Evolutionary conservation across 2,888 invertebrate genomes (phyloP).

Genomic region (Ornithoptera priamus): DNA sequence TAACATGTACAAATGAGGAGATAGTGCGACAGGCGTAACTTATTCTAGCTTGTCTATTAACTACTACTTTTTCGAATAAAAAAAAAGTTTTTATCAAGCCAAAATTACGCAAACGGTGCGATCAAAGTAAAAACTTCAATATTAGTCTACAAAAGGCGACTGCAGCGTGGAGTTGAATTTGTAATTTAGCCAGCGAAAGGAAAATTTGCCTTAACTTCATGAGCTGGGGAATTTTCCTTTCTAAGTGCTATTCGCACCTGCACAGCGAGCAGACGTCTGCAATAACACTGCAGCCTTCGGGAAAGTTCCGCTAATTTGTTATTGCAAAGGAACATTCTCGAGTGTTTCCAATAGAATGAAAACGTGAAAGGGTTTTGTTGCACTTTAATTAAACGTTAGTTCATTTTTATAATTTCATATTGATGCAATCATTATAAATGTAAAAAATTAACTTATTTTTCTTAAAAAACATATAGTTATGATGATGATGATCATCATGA

Average conservation of each 20-base stretch:
- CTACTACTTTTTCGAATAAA: no score
- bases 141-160: conserved; percentile 15
- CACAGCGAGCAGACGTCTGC: conserved; percentile 49
- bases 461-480: no score
- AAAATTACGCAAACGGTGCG: no score
- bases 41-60: no score
- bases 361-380: conserved; percentile 5
- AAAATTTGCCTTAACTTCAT: conserved; percentile 35
- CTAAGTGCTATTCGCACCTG: conserved; percentile 39
- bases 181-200: conserved; percentile 30
- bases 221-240: conserved; percentile 36
- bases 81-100: no score
- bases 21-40: no score
- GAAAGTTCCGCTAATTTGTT: conserved; percentile 51
- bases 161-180: conserved; percentile 1
- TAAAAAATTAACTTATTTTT: no score
- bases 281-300: conserved; percentile 53
- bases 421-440: no score
- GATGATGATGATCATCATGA: no score
- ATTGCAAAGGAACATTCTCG: conserved; percentile 36
- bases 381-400: not conserved
- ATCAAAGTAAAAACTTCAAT: not conserved
- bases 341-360: conserved; percentile 19
- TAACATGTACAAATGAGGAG: no score
- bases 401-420: not conserved